A percentile compares a stretch with the other conserved stretches of the same genome.
phyloP scores from a whole-genome alignment of 2,797 vertebrate genomes.

The Sarcoramphus papa region DNA sequence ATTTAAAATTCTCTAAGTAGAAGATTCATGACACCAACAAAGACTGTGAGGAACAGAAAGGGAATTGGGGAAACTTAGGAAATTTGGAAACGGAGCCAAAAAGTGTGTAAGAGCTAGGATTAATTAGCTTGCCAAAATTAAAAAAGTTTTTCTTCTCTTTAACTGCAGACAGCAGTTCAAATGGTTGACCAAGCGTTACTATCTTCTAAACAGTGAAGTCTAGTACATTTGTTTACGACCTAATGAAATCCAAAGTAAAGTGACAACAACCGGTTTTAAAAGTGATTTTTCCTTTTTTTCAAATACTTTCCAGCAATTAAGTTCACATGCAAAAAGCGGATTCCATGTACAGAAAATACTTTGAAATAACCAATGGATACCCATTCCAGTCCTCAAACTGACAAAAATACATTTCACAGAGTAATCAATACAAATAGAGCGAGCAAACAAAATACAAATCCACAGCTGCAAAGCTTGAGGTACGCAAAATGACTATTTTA shows the following conservation, averaged over 20 bases:
- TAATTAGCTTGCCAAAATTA: background rate
- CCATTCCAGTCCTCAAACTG: background rate
- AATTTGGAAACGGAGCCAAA: background rate
- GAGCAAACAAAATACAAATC: conserved; percentile 41
- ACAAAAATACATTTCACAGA: conserved; percentile 44
- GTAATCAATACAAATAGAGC: background rate
- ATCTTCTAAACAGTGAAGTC: background rate
- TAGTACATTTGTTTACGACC: background rate
- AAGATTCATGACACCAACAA: conserved; percentile 7
- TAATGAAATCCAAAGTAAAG: conserved; percentile 22
- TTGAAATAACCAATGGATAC: conserved; percentile 5
- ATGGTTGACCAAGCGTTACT: background rate
- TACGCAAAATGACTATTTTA: background rate
- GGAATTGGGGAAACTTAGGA: background rate
- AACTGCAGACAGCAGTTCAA: background rate
- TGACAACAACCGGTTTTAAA: background rate
- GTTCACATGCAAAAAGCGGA: conserved; percentile 40
- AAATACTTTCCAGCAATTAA: conserved; percentile 16
- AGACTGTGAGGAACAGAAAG: background rate
- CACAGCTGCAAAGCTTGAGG: conserved; percentile 18
- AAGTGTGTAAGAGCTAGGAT: background rate
- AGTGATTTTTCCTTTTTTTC: background rate
- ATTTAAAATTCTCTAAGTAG: conserved; percentile 1
- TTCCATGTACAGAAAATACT: conserved; percentile 4
- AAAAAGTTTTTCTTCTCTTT: background rate